Conservation (phyloP, 2,797 vertebrate genomes). For the Astyanax mexicanus region DNA sequence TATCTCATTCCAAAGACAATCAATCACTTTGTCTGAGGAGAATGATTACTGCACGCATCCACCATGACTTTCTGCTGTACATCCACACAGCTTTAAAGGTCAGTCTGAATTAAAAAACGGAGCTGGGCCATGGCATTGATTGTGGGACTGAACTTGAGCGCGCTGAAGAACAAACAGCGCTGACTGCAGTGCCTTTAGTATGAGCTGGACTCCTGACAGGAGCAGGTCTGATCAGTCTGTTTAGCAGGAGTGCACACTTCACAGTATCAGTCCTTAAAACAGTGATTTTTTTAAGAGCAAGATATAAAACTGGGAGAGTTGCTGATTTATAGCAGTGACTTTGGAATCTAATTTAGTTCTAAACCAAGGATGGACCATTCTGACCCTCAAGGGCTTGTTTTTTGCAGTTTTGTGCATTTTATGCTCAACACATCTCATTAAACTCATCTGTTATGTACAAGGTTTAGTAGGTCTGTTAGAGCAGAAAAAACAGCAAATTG, state of each 20-base stretch:
- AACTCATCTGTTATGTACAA: too few species aligned
- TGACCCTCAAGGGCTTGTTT: too few species aligned
- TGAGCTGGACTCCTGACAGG: neutral
- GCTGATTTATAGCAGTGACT: too few species aligned
- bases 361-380: too few species aligned
- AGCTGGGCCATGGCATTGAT: constrained; percentile 8
- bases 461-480: too few species aligned
- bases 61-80: neutral
- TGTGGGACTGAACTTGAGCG: neutral
- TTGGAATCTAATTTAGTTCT: too few species aligned
- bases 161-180: constrained; percentile 1
- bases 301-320: neutral
- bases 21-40: constrained; percentile 6
- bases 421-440: too few species aligned
- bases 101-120: constrained; percentile 16
- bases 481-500: too few species aligned
- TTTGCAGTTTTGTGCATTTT: too few species aligned
- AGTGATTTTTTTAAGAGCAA: too few species aligned
- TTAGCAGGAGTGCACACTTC: neutral
- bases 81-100: constrained; percentile 15
- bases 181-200: neutral
- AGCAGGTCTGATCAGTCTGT: neutral
- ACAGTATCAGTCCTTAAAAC: neutral
- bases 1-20: neutral
- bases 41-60: neutral